These are phyloP conservation scores for Cyprinodon tularosa DNA, from an alignment of 2,113 vertebrate species.

Conservation along the genomic window DNA sequence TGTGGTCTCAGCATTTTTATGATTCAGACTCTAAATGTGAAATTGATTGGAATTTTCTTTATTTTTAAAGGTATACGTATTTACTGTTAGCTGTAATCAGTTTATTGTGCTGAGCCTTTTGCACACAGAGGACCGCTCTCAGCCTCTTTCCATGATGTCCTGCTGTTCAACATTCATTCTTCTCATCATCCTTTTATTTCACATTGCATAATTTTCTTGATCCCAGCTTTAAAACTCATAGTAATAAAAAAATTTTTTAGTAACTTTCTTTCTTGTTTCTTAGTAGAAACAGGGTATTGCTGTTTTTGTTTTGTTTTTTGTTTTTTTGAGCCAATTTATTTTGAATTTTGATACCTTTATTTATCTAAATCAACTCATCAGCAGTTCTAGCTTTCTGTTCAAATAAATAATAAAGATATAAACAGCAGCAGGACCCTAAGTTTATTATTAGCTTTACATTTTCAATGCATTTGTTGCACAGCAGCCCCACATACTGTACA, in stretches of 20 bases:
- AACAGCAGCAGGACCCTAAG: no score
- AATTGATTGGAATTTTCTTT: not conserved
- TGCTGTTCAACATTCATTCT: conserved; percentile 27
- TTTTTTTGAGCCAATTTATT: no score
- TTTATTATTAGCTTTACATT: no score
- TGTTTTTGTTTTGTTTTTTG: not conserved
- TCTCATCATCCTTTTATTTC: conserved; percentile 29
- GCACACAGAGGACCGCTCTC: conserved; percentile 17
- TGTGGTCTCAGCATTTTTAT: not conserved
- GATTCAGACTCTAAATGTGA: not conserved
- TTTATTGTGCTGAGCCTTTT: not conserved
- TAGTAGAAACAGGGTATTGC: not conserved
- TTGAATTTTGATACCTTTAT: not conserved
- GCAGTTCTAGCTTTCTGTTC: not conserved
- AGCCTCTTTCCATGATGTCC: not conserved
- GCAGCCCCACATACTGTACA: no score
- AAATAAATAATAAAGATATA: not conserved
- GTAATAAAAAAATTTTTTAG: not conserved
- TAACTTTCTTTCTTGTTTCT: not conserved
- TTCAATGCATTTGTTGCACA: no score
- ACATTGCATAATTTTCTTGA: conserved; percentile 30
- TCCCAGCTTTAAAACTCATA: conserved; percentile 10
- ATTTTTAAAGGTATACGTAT: not conserved
- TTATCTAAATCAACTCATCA: not conserved
- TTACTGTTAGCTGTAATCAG: not conserved